phyloP scores from a whole-genome alignment of 2,797 vertebrate genomes.

The Gymnothorax javanicus region DNA sequence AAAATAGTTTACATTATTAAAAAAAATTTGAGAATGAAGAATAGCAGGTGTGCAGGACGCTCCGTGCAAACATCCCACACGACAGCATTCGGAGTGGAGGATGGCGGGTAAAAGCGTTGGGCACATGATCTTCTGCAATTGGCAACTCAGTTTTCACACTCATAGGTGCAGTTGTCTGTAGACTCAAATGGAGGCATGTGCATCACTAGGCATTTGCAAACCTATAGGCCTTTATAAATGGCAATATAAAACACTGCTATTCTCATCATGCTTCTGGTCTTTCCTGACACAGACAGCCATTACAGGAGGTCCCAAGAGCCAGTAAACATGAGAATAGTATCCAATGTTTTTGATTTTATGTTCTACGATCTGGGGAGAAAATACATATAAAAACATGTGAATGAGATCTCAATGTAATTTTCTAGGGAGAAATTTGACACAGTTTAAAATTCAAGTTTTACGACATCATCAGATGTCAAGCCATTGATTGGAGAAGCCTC shows the following conservation, averaged over 20 bases:
- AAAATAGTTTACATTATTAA: conserved; percentile 14
- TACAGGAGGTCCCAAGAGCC: background rate
- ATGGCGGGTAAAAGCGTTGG: background rate
- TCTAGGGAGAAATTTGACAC: background rate
- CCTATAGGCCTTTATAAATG: background rate
- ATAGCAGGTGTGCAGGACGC: conserved; percentile 17
- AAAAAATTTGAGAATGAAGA: conserved; percentile 14
- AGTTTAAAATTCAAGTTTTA: background rate
- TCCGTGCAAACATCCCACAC: background rate
- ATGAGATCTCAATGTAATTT: background rate
- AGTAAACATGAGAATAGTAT: background rate
- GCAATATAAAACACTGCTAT: background rate
- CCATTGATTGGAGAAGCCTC: background rate
- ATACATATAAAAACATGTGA: background rate
- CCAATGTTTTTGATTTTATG: background rate
- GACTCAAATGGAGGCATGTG: background rate
- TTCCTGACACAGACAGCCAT: background rate
- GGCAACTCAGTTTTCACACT: background rate
- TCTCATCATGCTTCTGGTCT: background rate
- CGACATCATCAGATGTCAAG: background rate
- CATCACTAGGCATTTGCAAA: background rate
- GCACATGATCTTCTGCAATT: conserved; percentile 8
- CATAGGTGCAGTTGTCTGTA: background rate
- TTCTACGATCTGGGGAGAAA: background rate
- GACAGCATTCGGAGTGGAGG: background rate